These are phyloP conservation scores for Pyrocephalus nanus DNA, from an alignment of 2,797 vertebrate species.

Conservation along the genomic window DNA sequence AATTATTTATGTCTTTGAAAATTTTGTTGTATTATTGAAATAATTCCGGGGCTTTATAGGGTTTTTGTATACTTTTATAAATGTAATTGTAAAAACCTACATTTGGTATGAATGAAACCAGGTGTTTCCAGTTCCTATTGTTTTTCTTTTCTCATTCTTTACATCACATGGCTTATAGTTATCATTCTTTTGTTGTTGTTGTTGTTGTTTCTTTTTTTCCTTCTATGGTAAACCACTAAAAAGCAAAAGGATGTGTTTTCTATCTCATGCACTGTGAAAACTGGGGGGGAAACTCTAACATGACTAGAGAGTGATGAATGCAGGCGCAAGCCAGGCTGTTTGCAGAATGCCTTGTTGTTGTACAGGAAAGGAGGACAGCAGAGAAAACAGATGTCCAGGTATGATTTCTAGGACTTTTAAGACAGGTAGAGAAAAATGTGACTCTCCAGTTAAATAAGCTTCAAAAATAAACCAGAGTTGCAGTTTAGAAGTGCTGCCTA, in stretches of 20 bases:
- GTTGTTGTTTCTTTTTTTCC: too few relatives aligned
- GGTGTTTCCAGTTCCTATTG: neutral
- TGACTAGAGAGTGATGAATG: neutral
- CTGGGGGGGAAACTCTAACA: fast-evolving
- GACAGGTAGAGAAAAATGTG: neutral
- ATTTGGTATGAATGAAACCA: neutral
- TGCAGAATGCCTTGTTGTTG: neutral
- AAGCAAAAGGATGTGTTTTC: neutral
- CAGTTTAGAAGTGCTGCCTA: neutral
- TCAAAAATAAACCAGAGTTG: neutral
- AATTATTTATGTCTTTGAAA: neutral
- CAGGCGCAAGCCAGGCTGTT: neutral
- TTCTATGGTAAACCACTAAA: neutral
- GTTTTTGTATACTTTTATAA: neutral
- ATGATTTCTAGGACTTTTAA: neutral
- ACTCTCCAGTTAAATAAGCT: neutral
- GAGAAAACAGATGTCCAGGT: neutral
- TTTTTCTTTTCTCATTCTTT: neutral
- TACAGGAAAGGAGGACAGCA: neutral
- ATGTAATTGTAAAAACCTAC: neutral
- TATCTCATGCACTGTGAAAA: neutral
- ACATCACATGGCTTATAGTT: neutral
- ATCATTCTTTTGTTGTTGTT: neutral
- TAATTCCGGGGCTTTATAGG: neutral
- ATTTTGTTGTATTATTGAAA: neutral